Evolutionary conservation across 2,797 vertebrate species (phyloP).

Genomic region (Ctenochaetus hawaiiensis): DNA sequence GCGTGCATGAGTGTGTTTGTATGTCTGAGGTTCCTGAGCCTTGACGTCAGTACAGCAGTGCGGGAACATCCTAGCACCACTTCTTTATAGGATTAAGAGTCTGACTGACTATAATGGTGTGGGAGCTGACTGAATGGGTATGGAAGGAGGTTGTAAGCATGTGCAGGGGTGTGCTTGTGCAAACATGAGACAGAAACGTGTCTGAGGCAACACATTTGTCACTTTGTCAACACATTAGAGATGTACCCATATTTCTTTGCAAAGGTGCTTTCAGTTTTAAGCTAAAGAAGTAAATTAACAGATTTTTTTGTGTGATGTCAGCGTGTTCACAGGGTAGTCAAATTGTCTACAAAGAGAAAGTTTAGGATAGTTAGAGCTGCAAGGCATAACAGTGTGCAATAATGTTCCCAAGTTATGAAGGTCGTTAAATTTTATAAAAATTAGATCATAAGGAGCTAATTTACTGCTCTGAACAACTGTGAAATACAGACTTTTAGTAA

Average conservation of each 20-base stretch:
- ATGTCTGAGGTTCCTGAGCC: slow-evolving; percentile 24
- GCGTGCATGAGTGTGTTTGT: slow-evolving; percentile 2
- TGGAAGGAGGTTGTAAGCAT: slow-evolving; percentile 21
- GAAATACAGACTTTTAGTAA: too few relatives aligned
- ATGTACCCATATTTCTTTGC: neutral
- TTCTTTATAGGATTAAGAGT: slow-evolving; percentile 77
- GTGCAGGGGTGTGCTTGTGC: slow-evolving; percentile 8
- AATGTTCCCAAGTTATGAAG: too few relatives aligned
- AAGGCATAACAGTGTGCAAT: too few relatives aligned
- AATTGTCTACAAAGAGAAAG: neutral
- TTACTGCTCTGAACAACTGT: too few relatives aligned
- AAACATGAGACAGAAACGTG: neutral
- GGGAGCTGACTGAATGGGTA: slow-evolving; percentile 3
- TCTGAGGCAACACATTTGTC: neutral
- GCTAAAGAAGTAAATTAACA: neutral
- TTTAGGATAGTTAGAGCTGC: too few relatives aligned
- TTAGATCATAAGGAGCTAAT: too few relatives aligned
- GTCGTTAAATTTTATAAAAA: too few relatives aligned
- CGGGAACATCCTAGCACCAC: slow-evolving; percentile 81
- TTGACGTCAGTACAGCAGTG: slow-evolving; percentile 65
- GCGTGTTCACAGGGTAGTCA: neutral
- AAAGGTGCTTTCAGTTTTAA: neutral
- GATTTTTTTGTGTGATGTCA: neutral
- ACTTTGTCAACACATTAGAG: neutral
- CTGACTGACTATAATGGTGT: slow-evolving; percentile 21